Base-by-base conservation (phyloP, 2,113 vertebrate species). In the Prunella himalayana region DNA sequence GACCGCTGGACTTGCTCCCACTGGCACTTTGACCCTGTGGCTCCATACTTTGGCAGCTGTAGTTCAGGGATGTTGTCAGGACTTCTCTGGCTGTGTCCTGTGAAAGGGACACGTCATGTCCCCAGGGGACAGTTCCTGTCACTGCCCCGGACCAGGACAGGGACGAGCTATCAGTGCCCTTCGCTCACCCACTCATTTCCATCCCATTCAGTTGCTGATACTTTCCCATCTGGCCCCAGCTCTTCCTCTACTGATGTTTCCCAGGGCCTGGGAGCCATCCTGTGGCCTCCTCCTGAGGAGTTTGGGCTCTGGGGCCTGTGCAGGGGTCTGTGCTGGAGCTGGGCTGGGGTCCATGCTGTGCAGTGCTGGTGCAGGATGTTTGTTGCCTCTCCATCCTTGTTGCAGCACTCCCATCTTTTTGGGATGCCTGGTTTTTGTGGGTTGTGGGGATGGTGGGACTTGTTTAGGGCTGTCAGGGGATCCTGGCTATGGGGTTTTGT, bases 201-300 rank as follows among this genome's bases (percentile, higher is more conserved):
- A 90, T 65, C 45, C 63, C 2, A 0, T 63, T 92, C 18, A 30
- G 64, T 37, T 7, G 13, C 56, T 42, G 68, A 42, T 50, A 11
- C 54, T 90, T 96, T 90, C 61, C 76, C 86, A 79, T 88, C 63
- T 70, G 70, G 54, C 25, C 18, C 19, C 3, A 16, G 41, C 31
- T 94, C 41, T 91, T 93, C 79, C 2, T 7, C 39, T 49, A 54
- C 20, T 80, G 80, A 42, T 77, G 53, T 93, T 95, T 96, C 89
- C 92, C 92, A 92, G 86, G 56, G 44, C 44, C 69, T 0, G 2
- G 63, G 61, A 95, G 59, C 57, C 4, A 8, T 75, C 51, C 75
- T 25, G 15, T 10, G 9, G 53, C 60, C 9, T 3, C 33, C 10
- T 91, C 20, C 24, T 1, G 13, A 76, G 60, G 60, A 81, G 25